Base-by-base conservation (phyloP, 2,797 vertebrate genomes). In the Cygnus olor region DNA sequence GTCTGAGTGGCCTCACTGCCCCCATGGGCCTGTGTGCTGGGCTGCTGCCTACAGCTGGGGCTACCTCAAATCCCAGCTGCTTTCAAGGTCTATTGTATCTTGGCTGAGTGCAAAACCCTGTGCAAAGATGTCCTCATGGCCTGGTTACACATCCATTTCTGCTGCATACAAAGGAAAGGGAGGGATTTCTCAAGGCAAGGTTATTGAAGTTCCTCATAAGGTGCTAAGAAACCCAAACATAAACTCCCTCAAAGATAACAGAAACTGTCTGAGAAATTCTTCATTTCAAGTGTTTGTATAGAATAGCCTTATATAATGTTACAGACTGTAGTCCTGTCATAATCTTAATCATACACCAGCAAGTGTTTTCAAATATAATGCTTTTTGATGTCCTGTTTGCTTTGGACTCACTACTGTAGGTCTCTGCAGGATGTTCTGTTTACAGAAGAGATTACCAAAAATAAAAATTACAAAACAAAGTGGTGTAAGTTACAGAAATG, bases 401-500 rank as follows among this genome's bases (percentile, higher is more conserved):
- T 69, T 90, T 96, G 95, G 94, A 94, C 83, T 78, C 83, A 88
- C 66, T 91, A 80, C 87, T 95, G 87, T 78, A 89, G 91, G 68
- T 47, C 96, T 94, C 95, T 65, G 71, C 53, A 71, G 95, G 91
- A 94, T 71, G 80, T 78, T 93, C 64, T 94, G 89, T 91, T 96
- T 95, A 95, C 83, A 89, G 93, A 96, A 91, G 80, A 96, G 93
- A 90, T 91, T 94, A 96, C 71, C 78, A 91, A 96, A 96, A 93
- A 96, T 85, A 94, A 95, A 95, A 94, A 93, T 93, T 94, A 71
- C 88, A 95, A 96, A 95, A 94, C 74, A 92, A 95, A 95, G 57
- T 34, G 36, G 88, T 82, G 44, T 88, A 54, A 74, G 58, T 90
- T 91, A 89, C 86, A 94, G 51, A 92, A 94, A 90, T 8, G 44